These are phyloP conservation scores for Hyla sarda DNA, from an alignment of 2,113 vertebrate species.

Conservation along the genomic window DNA sequence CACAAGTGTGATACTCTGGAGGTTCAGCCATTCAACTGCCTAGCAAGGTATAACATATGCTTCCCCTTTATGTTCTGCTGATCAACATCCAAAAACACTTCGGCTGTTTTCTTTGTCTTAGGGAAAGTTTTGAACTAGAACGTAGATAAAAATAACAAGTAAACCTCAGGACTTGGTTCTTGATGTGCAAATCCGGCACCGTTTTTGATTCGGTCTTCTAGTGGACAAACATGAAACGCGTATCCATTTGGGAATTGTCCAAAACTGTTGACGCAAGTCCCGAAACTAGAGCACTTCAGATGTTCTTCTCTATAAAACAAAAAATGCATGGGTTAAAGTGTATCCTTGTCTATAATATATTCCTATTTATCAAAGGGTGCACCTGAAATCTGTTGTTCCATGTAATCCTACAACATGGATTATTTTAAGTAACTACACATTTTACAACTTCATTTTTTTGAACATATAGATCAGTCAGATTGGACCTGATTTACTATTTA, in stretches of 20 bases:
- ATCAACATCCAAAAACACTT: slow-evolving; percentile 35
- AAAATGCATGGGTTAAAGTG: background rate
- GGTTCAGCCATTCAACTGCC: slow-evolving; percentile 37
- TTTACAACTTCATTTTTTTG: slow-evolving; percentile 18
- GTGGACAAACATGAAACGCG: background rate
- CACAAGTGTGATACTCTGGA: slow-evolving; percentile 48
- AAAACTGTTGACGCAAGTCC: background rate
- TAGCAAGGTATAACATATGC: slow-evolving; percentile 50
- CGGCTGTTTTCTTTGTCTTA: slow-evolving; percentile 7
- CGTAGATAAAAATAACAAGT: background rate
- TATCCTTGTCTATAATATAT: background rate
- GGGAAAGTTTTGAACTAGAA: slow-evolving; percentile 33
- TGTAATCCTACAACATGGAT: background rate
- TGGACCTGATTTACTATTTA: no score
- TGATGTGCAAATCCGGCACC: slow-evolving; percentile 10
- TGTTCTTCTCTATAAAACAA: background rate
- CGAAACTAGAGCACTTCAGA: background rate
- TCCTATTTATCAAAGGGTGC: background rate
- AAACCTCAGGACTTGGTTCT: slow-evolving; percentile 3
- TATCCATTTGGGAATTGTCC: slow-evolving; percentile 12
- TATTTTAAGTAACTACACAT: slow-evolving; percentile 9
- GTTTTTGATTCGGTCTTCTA: background rate
- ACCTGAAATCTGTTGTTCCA: background rate
- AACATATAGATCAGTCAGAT: background rate
- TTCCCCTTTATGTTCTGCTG: slow-evolving; percentile 46